phyloP scores from a whole-genome alignment of 2,888 invertebrate species.

The Terebella lapidaria region DNA sequence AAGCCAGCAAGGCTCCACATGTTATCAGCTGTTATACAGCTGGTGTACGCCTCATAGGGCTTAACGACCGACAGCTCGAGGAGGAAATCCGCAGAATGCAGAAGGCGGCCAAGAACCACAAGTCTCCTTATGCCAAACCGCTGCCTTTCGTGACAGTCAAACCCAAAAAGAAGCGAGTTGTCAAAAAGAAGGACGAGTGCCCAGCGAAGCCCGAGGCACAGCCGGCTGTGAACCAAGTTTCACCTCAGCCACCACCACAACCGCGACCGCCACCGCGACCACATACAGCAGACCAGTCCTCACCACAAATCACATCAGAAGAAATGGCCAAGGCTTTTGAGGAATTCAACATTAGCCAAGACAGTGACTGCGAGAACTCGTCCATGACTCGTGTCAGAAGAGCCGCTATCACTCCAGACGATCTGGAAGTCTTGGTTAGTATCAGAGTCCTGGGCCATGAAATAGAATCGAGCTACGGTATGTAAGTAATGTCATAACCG shows the following conservation, averaged over 20 bases:
- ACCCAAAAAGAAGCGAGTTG: neutral
- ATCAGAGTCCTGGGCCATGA: too few species aligned
- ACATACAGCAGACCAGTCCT: too few species aligned
- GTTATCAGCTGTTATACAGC: slow-evolving; percentile 33
- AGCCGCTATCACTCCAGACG: neutral
- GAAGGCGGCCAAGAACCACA: slow-evolving; percentile 25
- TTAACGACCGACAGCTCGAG: slow-evolving; percentile 32
- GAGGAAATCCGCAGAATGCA: slow-evolving; percentile 28
- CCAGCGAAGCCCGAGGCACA: neutral
- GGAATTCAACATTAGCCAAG: neutral
- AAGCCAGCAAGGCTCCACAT: slow-evolving; percentile 13
- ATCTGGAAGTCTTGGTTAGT: neutral
- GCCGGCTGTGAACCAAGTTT: too few species aligned
- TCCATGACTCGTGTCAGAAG: neutral
- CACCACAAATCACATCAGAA: neutral
- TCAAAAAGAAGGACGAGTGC: too few species aligned
- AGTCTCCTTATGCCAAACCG: slow-evolving; percentile 37
- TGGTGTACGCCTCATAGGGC: slow-evolving; percentile 34
- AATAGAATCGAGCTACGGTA: too few species aligned
- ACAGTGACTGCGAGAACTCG: neutral
- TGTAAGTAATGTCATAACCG: too few species aligned
- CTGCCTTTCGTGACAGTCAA: slow-evolving; percentile 23
- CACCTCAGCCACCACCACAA: too few species aligned
- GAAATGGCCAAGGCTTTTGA: neutral
- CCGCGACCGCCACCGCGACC: neutral